phyloP scores from a whole-genome alignment of 1,140 invertebrate species.

The Bombus superbus region DNA sequence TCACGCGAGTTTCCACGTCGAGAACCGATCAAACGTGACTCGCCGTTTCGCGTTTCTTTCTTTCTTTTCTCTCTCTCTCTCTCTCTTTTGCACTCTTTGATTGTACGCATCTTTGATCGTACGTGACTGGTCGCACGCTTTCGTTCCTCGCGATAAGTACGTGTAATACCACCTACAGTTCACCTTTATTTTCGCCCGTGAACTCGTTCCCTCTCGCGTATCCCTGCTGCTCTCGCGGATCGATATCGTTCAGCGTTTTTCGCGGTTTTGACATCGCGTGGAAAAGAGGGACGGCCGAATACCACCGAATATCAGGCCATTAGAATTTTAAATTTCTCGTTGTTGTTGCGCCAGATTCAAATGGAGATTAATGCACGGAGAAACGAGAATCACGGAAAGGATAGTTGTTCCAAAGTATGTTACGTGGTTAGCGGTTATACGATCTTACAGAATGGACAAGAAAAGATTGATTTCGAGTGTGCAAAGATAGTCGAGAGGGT shows the following conservation, averaged over 20 bases:
- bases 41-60: not conserved
- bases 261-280: not conserved
- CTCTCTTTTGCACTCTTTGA: slow-evolving; percentile 67
- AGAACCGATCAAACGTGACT: not conserved
- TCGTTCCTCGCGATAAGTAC: slow-evolving; percentile 64
- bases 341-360: not conserved
- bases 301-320: not conserved
- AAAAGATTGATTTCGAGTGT: not conserved
- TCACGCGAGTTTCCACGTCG: slow-evolving; percentile 7
- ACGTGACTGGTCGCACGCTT: slow-evolving; percentile 54
- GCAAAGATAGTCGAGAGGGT: not conserved
- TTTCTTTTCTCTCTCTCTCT: too few species aligned
- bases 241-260: slow-evolving; percentile 8
- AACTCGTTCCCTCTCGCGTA: slow-evolving; percentile 4
- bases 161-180: slow-evolving; percentile 48
- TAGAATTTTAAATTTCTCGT: slow-evolving; percentile 11
- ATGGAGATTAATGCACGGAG: not conserved
- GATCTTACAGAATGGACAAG: not conserved
- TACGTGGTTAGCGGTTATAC: not conserved
- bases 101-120: slow-evolving; percentile 73
- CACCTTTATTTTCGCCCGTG: slow-evolving; percentile 44
- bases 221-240: not conserved
- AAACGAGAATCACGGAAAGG: not conserved
- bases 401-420: not conserved
- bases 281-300: too few species aligned